These are phyloP conservation scores for Nautilus pompilius DNA, from an alignment of 1,140 invertebrate genomes.

Conservation along the genomic window DNA sequence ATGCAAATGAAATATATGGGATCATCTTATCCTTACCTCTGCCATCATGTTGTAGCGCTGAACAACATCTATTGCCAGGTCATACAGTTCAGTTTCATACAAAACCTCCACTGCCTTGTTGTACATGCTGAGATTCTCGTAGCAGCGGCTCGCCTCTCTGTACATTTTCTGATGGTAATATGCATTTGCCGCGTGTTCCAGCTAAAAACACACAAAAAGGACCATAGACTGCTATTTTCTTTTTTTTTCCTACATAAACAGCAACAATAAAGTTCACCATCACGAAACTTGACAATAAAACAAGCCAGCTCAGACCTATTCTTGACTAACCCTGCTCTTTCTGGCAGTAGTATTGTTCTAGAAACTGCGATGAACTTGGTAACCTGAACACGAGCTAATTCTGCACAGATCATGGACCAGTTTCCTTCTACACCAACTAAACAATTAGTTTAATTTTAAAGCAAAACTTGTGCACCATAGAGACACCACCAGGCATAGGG, in stretches of 20 bases:
- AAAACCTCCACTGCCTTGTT: constrained; percentile 22
- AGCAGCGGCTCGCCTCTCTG: constrained; percentile 21
- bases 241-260: not conserved
- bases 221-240: not conserved
- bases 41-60: constrained; percentile 18
- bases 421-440: not conserved
- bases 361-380: not conserved
- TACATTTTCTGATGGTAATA: not conserved
- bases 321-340: too few relatives aligned
- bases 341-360: not conserved
- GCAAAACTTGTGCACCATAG: not conserved
- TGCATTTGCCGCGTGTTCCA: not conserved
- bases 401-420: too few relatives aligned
- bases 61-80: constrained; percentile 34
- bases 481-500: not conserved
- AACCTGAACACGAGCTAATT: not conserved
- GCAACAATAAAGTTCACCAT: too few relatives aligned
- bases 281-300: too few relatives aligned
- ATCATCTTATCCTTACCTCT: too few relatives aligned
- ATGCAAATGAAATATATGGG: too few relatives aligned
- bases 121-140: constrained; percentile 27
- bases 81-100: constrained; percentile 25
- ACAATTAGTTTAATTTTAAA: not conserved
- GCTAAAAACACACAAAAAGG: not conserved
- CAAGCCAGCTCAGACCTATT: too few relatives aligned